Percentiles rank a stretch among this genome's conserved stretches.
These are phyloP conservation scores for Lagocephalus sceleratus DNA, from an alignment of 2,797 vertebrate genomes.

Conservation along the genomic window DNA sequence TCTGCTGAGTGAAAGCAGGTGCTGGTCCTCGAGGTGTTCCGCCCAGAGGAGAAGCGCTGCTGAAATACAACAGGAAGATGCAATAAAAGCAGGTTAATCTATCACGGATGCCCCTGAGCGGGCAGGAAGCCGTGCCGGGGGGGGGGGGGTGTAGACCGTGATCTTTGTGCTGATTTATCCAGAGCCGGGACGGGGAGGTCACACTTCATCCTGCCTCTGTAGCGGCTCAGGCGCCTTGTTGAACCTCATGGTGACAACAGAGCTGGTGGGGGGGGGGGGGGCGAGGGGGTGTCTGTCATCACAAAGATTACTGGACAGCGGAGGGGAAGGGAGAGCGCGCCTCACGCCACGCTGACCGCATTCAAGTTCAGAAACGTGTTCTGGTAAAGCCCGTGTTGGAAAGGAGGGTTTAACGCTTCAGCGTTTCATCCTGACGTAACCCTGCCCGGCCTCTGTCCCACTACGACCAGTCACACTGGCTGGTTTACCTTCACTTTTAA, in stretches of 20 bases:
- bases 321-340: no score
- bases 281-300: no score
- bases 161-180: conserved; percentile 48
- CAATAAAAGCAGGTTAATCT: conserved; percentile 51
- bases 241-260: conserved; percentile 11
- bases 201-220: conserved; percentile 42
- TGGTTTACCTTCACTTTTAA: no score
- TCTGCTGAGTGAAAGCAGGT: conserved; percentile 35
- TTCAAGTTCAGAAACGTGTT: no score
- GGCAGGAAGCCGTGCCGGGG: conserved; percentile 20
- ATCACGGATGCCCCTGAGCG: conserved; percentile 38
- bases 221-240: conserved; percentile 13
- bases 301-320: no score
- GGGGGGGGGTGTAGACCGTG: conserved; percentile 29
- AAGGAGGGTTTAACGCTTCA: no score
- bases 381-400: no score
- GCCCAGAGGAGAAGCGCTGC: conserved; percentile 33
- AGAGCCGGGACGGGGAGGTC: conserved; percentile 6
- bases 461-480: no score
- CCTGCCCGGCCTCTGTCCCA: no score
- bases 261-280: background rate
- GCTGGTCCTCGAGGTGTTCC: conserved; percentile 10
- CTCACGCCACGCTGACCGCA: no score
- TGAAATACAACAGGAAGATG: conserved; percentile 27
- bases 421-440: no score